phyloP scores from a whole-genome alignment of 2,797 vertebrate genomes.

The Podarcis siculus region DNA sequence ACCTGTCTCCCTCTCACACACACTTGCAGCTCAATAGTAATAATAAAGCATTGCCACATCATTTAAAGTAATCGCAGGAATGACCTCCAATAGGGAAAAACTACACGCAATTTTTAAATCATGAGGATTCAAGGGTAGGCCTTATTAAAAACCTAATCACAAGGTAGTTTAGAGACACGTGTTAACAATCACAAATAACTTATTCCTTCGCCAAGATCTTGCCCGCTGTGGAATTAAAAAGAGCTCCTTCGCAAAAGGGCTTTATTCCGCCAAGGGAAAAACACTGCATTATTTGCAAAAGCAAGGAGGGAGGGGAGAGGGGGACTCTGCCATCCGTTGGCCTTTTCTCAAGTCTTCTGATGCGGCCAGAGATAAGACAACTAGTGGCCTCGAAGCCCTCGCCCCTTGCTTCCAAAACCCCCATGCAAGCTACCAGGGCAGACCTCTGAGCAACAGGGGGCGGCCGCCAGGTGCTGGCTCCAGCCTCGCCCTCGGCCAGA shows the following conservation, averaged over 20 bases:
- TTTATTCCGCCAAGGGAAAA: not conserved
- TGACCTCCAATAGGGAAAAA: not conserved
- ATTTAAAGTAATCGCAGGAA: not conserved
- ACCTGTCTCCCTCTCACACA: not conserved
- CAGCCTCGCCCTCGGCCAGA: no score
- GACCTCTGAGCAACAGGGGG: no score
- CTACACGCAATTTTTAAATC: not conserved
- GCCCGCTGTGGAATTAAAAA: not conserved
- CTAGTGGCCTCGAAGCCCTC: no score
- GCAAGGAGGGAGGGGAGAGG: no score
- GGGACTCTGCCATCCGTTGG: not conserved
- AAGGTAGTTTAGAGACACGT: not conserved
- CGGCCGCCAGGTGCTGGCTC: no score
- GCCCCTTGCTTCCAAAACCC: no score
- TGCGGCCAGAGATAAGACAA: no score
- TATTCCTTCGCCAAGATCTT: not conserved
- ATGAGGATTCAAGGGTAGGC: not conserved
- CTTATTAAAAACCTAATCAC: constrained; percentile 1
- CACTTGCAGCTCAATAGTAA: not conserved
- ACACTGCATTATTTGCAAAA: not conserved
- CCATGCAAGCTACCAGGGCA: no score
- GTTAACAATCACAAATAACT: not conserved
- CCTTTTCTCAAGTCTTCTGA: not conserved
- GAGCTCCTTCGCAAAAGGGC: not conserved
- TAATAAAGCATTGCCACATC: not conserved